These are phyloP conservation scores for Dendrocincla tyrannina DNA, from an alignment of 2,797 vertebrate genomes.

Conservation along the genomic window DNA sequence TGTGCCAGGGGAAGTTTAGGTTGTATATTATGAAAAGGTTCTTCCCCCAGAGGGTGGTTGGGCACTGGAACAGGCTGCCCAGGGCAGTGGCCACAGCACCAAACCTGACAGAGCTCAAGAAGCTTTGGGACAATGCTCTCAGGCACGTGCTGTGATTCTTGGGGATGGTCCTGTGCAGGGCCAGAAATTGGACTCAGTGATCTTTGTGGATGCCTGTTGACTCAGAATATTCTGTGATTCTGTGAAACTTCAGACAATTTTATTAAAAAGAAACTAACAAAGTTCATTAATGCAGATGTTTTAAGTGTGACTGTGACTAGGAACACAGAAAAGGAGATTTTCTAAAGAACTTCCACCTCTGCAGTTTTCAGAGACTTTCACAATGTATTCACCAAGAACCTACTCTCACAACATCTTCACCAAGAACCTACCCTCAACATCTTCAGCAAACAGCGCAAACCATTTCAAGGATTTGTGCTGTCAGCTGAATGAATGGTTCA, in stretches of 20 bases:
- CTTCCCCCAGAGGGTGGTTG: not conserved
- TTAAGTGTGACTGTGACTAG: not conserved
- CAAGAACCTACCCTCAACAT: not conserved
- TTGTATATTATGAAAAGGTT: not conserved
- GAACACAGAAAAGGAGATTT: not conserved
- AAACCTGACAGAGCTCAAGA: not conserved
- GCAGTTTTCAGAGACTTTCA: not conserved
- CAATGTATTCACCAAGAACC: not conserved
- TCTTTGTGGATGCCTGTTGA: not conserved
- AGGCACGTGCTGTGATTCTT: not conserved
- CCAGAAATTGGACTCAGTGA: not conserved
- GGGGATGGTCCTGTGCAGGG: not conserved
- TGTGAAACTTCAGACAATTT: not conserved
- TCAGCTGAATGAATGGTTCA: not conserved
- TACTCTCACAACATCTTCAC: not conserved
- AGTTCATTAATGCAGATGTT: not conserved
- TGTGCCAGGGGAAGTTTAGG: not conserved
- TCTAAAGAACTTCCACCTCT: not conserved
- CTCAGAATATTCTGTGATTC: not conserved
- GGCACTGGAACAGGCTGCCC: not conserved
- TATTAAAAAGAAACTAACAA: not conserved
- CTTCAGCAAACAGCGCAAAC: not conserved
- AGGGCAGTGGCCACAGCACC: not conserved
- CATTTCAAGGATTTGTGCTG: not conserved
- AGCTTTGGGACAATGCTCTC: rapidly evolving